These are phyloP conservation scores for Drosophila neocordata DNA, from an alignment of 1,140 invertebrate species.

Conservation along the genomic window DNA sequence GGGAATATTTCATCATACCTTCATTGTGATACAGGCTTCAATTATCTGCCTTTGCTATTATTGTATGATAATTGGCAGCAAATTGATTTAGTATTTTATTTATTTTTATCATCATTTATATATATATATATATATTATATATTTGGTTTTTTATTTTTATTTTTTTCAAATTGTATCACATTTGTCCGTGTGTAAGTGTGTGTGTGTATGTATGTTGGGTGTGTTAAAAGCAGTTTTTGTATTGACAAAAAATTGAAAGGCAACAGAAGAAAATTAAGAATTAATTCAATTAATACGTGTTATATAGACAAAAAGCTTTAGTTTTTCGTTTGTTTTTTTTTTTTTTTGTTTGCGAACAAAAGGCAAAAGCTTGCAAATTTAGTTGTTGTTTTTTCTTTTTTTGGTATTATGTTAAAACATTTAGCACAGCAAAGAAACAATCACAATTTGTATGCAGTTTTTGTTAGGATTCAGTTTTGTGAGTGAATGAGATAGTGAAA, in stretches of 20 bases:
- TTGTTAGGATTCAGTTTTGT: not conserved
- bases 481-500: not conserved
- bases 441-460: constrained; percentile 5
- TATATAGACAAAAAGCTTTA: constrained; percentile 37
- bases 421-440: constrained; percentile 1
- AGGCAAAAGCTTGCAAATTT: constrained; percentile 4
- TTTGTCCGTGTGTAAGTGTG: constrained; percentile 35
- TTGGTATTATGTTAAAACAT: not conserved
- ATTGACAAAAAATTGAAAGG: constrained; percentile 51
- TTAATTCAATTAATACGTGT: constrained; percentile 58
- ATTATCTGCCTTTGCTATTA: constrained; percentile 91
- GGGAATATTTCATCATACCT: constrained; percentile 87
- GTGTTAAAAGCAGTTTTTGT: constrained; percentile 42
- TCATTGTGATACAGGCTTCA: constrained; percentile 94
- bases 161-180: constrained; percentile 37
- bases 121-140: constrained; percentile 16
- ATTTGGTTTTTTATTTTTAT: no score
- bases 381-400: not conserved
- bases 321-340: constrained; percentile 5
- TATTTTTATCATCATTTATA: constrained; percentile 30
- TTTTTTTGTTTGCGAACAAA: not conserved
- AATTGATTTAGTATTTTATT: constrained; percentile 71
- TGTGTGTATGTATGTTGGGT: constrained; percentile 20
- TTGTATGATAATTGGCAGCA: constrained; percentile 52
- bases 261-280: constrained; percentile 70